Evolutionary conservation across 2,888 invertebrate genomes (phyloP), one percentile per base, ranked within the genome.

Genomic region (Peribatodes rhomboidaria): DNA sequence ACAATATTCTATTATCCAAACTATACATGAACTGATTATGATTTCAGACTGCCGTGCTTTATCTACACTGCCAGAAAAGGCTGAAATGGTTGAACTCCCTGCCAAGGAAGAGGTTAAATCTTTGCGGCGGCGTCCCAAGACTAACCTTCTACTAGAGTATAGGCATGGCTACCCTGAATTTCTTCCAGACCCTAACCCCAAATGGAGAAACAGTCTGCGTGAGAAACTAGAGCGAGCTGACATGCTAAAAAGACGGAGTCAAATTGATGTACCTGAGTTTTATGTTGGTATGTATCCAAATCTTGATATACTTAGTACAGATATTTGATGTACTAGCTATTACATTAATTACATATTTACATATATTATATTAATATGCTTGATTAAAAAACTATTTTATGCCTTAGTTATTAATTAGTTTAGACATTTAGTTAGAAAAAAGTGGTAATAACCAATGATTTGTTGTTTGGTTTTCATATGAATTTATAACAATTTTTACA

Each of bases 231-330:
- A 99, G 83, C 94, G 99, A 65, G 90, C 94, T 67, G 99, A 99
- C 84, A 99, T 99, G 99, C 83, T 99, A 33, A 95, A 96, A 64
- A 94, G 99, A 63, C 94, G 99, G 74, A 91, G 76, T 59, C 94
- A 96, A 68, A 94, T 99, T 69, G 96, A 97, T 82, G 96, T 99
- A 70, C 99, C 99, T 0, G 99, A 99, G 86, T 99, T 99, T 94
- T 99, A 99, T 94, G 99, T 99, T 79, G 99, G 97, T 97, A 85
- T 86, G 95, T 87, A 58, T 27, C 2, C 20, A 46, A 22, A 39
- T 1, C 16, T n/a, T 37, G n/a, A 2, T 4, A 11, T 35, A 10
- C 0, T 2, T 35, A 35, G 33, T 35, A 10, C 33, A 35, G 33
- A 10, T 35, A 7, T 8, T 2, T 9, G 33, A 35, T 2, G 11